Evolutionary conservation across 2,888 invertebrate genomes (phyloP).

Genomic region (Sycophila texana): DNA sequence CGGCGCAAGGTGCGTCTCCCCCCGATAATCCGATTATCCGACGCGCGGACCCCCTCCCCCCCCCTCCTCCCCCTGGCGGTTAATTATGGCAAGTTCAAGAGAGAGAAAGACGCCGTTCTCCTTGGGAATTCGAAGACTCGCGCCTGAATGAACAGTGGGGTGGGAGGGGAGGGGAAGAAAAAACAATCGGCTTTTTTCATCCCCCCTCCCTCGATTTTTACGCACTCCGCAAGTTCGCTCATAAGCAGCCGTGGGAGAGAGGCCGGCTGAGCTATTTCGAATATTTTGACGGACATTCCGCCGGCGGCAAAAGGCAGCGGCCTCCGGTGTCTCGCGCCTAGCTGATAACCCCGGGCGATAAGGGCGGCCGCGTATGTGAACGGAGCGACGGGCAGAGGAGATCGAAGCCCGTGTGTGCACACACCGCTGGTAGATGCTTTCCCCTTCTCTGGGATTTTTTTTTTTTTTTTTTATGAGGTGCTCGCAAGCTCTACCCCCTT

Average conservation of each 20-base stretch:
- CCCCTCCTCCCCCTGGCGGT: constrained; percentile 14
- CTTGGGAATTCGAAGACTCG: constrained; percentile 38
- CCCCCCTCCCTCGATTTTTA: not conserved
- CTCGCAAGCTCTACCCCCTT: not conserved
- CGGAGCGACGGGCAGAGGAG: not conserved
- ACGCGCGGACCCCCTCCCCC: not conserved
- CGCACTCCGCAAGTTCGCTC: not conserved
- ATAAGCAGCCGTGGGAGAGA: constrained; percentile 34
- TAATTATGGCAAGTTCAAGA: constrained; percentile 43
- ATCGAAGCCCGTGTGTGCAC: not conserved
- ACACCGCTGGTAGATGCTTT: not conserved
- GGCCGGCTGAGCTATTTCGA: constrained; percentile 29
- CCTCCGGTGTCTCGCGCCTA: not conserved
- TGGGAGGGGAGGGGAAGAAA: constrained; percentile 6
- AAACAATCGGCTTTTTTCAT: not conserved
- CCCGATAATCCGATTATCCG: constrained; percentile 51
- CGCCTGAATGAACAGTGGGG: not conserved
- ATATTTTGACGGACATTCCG: constrained; percentile 55
- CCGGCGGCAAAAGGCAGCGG: constrained; percentile 11
- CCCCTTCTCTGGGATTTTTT: not conserved
- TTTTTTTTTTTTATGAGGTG: not conserved
- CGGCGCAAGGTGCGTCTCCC: constrained; percentile 31
- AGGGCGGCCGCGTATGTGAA: not conserved
- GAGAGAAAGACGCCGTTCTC: constrained; percentile 10
- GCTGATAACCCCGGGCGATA: constrained; percentile 39